Evolutionary conservation across 2,113 vertebrate species (phyloP), one percentile per base, ranked within the genome.

Genomic region (Lepisosteus osseus): DNA sequence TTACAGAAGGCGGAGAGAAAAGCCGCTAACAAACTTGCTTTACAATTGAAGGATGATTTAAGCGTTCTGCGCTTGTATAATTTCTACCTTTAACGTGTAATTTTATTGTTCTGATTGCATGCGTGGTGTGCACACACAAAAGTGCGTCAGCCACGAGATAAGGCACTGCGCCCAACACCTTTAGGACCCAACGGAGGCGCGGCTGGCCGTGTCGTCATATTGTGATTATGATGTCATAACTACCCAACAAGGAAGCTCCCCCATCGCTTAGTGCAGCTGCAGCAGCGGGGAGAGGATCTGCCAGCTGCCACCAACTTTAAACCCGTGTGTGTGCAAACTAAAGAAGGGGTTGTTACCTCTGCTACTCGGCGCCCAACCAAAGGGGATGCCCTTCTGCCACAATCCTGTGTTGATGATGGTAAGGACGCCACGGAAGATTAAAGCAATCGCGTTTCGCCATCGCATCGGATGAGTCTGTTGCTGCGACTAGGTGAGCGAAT

Each of bases 221-320:
- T 42, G 3, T 12, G 62, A 45, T 42, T 45, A 13, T 15, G 64
- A 7, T 42, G 43, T 66, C 64, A 66, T 7, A 8, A n/a, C n/a
- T 6, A 68, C 65, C 56, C 61, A 62, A 11, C 17, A 14, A 45
- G 72, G 56, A 73, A 73, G 72, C 72, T 65, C 65, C 11, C 43
- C 29, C 67, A 29, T 9, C 1, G 29, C 14, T 68, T n/a, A 14
- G 63, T 12, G 65, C 6, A 7, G 11, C 43, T 4, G 47, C 47
- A n/a, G 29, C 4, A 14, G 9, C 7, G 6, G 68, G 41, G 68
- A 2, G 17, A 7, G 54, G 29, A 41, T 44, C 14, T 4, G 55
- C 17, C 55, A 41, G 7, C 40, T 12, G 8, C 6, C 47, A 17
- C 29, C 47, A 47, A 29, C 47, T 51, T 51, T 9, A 29, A 29